A percentile compares a stretch with the other conserved stretches of the same genome.
Conservation (phyloP, 2,113 vertebrate genomes). For the Eolophus roseicapilla region DNA sequence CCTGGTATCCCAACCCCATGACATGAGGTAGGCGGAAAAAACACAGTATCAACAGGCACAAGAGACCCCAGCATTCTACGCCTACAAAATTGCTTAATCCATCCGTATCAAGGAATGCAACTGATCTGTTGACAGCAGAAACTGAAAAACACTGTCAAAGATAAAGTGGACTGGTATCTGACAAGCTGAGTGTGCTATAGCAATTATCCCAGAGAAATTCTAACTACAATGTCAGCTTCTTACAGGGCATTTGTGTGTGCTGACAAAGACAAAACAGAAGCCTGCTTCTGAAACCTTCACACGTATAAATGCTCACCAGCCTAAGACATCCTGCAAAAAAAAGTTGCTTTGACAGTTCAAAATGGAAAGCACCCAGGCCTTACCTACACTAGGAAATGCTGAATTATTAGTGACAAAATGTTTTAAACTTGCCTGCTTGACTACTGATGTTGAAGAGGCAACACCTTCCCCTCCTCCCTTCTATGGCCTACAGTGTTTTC, state of each 20-base stretch:
- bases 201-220: background rate
- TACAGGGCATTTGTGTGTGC: background rate
- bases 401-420: background rate
- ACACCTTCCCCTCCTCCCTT: background rate
- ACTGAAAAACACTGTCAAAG: background rate
- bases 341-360: background rate
- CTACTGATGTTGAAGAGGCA: background rate
- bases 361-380: background rate
- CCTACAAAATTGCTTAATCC: background rate
- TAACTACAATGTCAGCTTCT: background rate
- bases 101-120: background rate
- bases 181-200: background rate
- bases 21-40: background rate
- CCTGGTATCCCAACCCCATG: background rate
- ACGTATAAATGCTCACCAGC: background rate
- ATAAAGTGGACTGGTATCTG: background rate
- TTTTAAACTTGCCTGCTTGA: background rate
- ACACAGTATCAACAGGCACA: background rate
- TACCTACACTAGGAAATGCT: fast-evolving
- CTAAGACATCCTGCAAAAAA: background rate
- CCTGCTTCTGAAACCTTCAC: background rate
- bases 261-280: background rate
- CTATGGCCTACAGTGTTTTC: background rate
- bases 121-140: background rate
- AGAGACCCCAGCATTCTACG: background rate